Percentiles rank a stretch among this genome's conserved stretches.
phyloP scores from a whole-genome alignment of 2,797 vertebrate species.

The Gymnopithys bicolor region DNA sequence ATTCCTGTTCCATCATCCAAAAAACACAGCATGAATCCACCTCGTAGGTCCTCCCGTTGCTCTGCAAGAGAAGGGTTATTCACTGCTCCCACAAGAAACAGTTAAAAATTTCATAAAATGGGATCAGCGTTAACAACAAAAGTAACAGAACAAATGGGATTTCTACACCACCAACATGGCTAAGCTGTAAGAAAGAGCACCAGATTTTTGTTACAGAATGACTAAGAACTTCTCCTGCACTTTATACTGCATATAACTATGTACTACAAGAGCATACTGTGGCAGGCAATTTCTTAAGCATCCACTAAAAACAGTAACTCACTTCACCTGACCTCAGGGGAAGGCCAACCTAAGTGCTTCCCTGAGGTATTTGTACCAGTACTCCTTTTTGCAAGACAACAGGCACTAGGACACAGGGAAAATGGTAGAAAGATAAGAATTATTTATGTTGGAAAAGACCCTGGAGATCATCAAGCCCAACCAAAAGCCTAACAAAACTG shows the following conservation, averaged over 20 bases:
- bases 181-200: background rate
- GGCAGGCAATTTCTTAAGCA: background rate
- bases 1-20: slow-evolving; percentile 97
- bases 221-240: background rate
- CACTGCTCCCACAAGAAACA: background rate
- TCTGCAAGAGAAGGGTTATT: slow-evolving; percentile 77
- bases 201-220: background rate
- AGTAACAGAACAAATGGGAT: background rate
- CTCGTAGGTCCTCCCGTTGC: slow-evolving; percentile 87
- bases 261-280: background rate
- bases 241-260: background rate
- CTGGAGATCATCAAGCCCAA: background rate
- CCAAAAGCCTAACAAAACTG: background rate
- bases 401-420: background rate
- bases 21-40: slow-evolving; percentile 95
- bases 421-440: background rate
- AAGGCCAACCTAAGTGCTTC: background rate
- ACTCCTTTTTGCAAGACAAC: background rate
- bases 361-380: background rate
- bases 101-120: background rate
- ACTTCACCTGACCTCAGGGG: background rate
- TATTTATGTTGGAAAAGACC: background rate
- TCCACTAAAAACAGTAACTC: background rate
- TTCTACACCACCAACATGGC: background rate
- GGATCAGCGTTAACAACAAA: background rate